Evolutionary conservation across 2,113 vertebrate species (phyloP).

Genomic region (Pteruthius melanotis): DNA sequence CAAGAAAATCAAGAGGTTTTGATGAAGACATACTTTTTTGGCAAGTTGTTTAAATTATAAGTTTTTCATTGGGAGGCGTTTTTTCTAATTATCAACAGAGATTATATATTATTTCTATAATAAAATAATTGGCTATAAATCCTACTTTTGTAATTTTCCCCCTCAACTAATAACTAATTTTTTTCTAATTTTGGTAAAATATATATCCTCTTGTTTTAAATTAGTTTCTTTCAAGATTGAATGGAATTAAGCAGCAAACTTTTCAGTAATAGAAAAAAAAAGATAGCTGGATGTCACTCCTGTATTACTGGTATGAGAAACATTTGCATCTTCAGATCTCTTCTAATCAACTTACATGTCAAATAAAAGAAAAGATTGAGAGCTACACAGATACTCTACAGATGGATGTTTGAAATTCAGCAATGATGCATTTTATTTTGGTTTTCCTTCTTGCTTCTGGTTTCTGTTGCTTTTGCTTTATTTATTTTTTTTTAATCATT

Average conservation of each 20-base stretch:
- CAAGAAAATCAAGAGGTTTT: background rate
- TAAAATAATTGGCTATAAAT: background rate
- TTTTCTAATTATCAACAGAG: background rate
- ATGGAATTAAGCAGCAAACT: background rate
- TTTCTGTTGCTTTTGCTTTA: rapidly evolving
- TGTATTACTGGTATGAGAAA: background rate
- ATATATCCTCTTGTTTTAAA: background rate
- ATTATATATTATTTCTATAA: background rate
- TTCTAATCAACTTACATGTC: background rate
- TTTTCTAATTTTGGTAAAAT: background rate
- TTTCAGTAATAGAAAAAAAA: background rate
- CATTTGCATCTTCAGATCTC: background rate
- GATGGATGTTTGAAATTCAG: background rate
- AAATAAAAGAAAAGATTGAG: background rate
- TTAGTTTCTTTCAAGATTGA: background rate
- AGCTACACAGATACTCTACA: background rate
- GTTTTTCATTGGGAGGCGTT: background rate
- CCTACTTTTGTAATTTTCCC: background rate
- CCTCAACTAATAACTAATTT: background rate
- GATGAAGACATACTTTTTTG: background rate
- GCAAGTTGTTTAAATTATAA: background rate
- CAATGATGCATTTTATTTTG: background rate
- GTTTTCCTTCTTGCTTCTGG: background rate
- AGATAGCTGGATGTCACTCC: background rate
- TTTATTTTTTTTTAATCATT: background rate